Conservation (phyloP, 2,888 invertebrate species). For the Steinernema hermaphroditum region DNA sequence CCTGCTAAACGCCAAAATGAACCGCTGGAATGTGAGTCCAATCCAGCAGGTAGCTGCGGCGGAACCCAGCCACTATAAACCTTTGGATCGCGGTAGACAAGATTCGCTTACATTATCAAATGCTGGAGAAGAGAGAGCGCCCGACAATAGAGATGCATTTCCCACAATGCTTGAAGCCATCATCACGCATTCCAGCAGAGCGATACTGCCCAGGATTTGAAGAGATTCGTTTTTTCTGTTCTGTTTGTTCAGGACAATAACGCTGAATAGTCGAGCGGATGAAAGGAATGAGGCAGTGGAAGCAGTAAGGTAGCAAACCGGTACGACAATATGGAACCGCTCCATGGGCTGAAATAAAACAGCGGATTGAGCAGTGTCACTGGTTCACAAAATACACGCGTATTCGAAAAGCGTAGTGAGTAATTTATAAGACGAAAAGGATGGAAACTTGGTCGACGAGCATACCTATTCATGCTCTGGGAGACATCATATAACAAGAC, state of each 20-base stretch:
- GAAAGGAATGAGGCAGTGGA: background rate
- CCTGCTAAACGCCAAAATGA: background rate
- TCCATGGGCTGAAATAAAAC: too few species aligned
- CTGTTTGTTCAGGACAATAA: background rate
- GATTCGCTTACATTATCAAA: background rate
- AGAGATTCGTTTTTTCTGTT: background rate
- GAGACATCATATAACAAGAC: too few species aligned
- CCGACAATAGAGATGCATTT: background rate
- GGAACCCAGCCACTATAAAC: background rate
- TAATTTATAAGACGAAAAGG: too few species aligned
- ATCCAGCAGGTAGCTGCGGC: background rate
- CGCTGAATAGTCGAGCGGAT: background rate
- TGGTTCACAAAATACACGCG: too few species aligned
- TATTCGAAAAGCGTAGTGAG: too few species aligned
- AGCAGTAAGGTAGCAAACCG: background rate
- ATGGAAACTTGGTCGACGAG: too few species aligned
- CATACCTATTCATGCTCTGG: too few species aligned
- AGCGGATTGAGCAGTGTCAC: too few species aligned
- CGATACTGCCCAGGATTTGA: background rate
- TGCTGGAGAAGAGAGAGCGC: too few species aligned
- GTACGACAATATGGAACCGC: too few species aligned
- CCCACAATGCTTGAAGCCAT: background rate
- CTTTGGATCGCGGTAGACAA: background rate
- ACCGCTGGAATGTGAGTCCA: background rate
- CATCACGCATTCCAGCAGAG: background rate